Base-by-base conservation (phyloP, 53 echinoderm and acorn worm species). In the Hippasteria phrygiana region DNA sequence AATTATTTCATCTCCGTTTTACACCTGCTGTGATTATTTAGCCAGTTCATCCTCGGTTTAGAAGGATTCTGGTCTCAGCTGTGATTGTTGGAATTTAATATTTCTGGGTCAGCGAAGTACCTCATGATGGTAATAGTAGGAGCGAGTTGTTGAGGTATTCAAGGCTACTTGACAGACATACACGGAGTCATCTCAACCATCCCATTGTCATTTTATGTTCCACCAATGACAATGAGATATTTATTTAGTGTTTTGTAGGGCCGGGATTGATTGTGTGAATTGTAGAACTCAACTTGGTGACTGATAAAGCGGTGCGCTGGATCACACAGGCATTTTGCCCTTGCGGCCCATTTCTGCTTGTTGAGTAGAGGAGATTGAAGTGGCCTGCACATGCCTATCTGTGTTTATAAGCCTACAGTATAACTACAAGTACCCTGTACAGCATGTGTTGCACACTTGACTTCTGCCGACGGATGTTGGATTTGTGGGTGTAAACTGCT, bases 1-100 rank as follows among this genome's bases (percentile, higher is more conserved):
- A 48, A 48, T 51, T 34, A 69, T 69, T 51, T 17, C 85, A 70
- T 85, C 85, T 85, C 31, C 33, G 11, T 47, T 65, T 27, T 33
- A 69, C 70, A 84, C 67, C 69, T 70, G 69, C 42, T 50, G 37
- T 47, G 70, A 69, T 70, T 85, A 85, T 33, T 70, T 50, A 85
- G 69, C 37, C 85, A 33, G 51, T 71, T 71, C 36, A 46, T 46
- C 48, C 56, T 48, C 65, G n/a, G 67, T 14, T 20, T 20, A 16
- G 43, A 42, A 18, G 72, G 41, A 65, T 65, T 35, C 36, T 35
- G 32, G 14, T 67, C 2, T 20, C 37, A 67, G 33, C 14, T 27
- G 7, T 16, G 69, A 37, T 62, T 38, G 41, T 62, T 27, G 80
- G 41, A 62, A 82, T 63, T 22, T 46, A 45, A 82, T 82, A 82